These are phyloP conservation scores for Rotaria macrura DNA, from an alignment of 2,888 invertebrate genomes.

Conservation along the genomic window DNA sequence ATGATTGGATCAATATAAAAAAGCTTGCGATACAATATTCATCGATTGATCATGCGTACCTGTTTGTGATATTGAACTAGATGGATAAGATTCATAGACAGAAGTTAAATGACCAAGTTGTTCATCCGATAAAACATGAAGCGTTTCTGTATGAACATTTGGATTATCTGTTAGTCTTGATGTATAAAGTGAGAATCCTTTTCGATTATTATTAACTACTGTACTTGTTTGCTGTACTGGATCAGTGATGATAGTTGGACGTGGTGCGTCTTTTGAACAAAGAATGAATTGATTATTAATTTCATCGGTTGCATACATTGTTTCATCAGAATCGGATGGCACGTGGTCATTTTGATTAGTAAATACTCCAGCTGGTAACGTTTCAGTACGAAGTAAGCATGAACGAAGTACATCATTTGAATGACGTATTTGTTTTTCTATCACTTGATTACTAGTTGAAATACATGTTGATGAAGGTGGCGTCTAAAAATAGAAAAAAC, in stretches of 20 bases:
- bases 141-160: background rate
- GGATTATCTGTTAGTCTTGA: background rate
- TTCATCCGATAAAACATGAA: background rate
- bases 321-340: too few relatives aligned
- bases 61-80: background rate
- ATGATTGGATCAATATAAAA: background rate
- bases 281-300: background rate
- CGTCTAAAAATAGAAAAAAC: too few relatives aligned
- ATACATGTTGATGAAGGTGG: background rate
- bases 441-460: background rate
- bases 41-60: background rate
- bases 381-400: conserved; percentile 10
- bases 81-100: background rate
- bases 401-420: background rate
- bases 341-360: background rate
- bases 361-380: background rate
- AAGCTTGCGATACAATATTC: background rate
- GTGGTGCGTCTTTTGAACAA: background rate
- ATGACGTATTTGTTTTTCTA: background rate
- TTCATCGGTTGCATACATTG: background rate
- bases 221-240: background rate
- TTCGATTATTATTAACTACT: too few relatives aligned
- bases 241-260: background rate
- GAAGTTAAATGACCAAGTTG: background rate
- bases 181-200: background rate